phyloP scores from a whole-genome alignment of 2,797 vertebrate species.

The Chloroceryle inda region DNA sequence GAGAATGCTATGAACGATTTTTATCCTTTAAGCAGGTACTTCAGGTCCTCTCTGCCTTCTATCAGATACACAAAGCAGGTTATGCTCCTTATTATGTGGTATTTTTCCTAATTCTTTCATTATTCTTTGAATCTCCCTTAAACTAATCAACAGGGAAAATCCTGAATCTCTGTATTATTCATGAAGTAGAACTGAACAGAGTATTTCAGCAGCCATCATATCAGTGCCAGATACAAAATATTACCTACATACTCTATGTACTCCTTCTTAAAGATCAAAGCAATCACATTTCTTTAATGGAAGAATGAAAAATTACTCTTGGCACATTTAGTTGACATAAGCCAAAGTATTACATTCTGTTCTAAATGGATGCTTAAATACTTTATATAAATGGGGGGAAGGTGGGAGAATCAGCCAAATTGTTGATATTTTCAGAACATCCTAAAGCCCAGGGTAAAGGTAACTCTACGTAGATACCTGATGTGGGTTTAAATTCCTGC shows the following conservation, averaged over 20 bases:
- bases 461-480: background rate
- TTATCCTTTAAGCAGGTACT: background rate
- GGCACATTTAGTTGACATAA: background rate
- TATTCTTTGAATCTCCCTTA: background rate
- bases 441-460: background rate
- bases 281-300: slow-evolving; percentile 27
- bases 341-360: background rate
- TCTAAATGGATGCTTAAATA: slow-evolving; percentile 5
- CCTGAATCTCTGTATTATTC: slow-evolving; percentile 38
- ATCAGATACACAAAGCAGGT: background rate
- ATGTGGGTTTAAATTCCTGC: background rate
- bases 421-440: background rate
- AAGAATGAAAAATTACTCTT: slow-evolving; percentile 33
- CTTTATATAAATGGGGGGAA: background rate
- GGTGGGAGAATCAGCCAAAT: background rate
- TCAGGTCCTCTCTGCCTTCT: background rate
- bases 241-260: background rate
- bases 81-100: background rate
- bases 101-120: slow-evolving; percentile 26
- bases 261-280: slow-evolving; percentile 46
- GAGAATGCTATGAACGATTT: background rate
- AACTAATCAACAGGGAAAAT: slow-evolving; percentile 13
- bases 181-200: background rate
- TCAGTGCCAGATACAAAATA: slow-evolving; percentile 41
- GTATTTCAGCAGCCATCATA: background rate